These are phyloP conservation scores for Pelodytes ibericus DNA, from an alignment of 2,797 vertebrate species.

Conservation along the genomic window DNA sequence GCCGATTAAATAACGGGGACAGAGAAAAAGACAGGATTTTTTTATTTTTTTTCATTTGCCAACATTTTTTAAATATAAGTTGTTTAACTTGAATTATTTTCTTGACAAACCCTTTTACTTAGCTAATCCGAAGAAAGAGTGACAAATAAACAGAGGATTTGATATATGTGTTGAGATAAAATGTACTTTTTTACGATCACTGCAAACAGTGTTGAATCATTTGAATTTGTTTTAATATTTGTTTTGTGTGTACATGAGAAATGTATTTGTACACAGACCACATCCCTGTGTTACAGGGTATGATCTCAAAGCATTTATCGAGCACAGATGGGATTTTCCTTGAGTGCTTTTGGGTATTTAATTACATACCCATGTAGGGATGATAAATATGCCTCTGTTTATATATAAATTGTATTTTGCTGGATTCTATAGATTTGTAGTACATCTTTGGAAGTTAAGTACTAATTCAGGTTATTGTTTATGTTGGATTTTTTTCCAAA, in stretches of 20 bases:
- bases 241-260: constrained; percentile 18
- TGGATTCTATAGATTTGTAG: constrained; percentile 79
- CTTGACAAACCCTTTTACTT: no score
- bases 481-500: constrained; percentile 80
- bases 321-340: constrained; percentile 81
- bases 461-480: constrained; percentile 77
- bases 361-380: constrained; percentile 86
- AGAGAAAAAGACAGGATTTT: no score
- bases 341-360: constrained; percentile 86
- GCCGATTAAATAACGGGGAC: no score
- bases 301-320: constrained; percentile 73
- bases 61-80: no score
- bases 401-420: constrained; percentile 79
- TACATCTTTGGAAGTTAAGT: constrained; percentile 72
- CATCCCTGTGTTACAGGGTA: constrained; percentile 76
- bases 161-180: constrained; percentile 60
- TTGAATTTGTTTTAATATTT: constrained; percentile 64
- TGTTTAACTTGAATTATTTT: no score
- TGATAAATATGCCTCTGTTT: constrained; percentile 79
- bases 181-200: constrained; percentile 66
- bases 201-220: constrained; percentile 72
- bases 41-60: no score
- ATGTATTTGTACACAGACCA: constrained; percentile 55
- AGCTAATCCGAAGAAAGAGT: no score
- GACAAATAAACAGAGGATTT: constrained; percentile 56